These are phyloP conservation scores for Amia ocellicauda DNA, from an alignment of 2,113 vertebrate species.

Conservation along the genomic window DNA sequence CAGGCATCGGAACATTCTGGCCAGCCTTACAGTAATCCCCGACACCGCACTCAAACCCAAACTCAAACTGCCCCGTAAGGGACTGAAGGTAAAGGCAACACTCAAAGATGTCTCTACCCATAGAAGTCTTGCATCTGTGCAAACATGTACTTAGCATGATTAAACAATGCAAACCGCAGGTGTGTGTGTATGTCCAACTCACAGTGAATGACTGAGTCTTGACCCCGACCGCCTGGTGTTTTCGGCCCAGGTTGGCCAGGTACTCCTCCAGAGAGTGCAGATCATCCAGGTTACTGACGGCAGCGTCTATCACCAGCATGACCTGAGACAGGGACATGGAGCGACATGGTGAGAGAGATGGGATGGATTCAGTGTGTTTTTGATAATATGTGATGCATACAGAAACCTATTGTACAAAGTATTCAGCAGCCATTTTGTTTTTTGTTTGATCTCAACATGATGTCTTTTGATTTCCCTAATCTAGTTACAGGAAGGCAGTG, in stretches of 20 bases:
- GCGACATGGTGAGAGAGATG: background rate
- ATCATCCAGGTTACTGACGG: constrained; percentile 84
- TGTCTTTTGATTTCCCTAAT: background rate
- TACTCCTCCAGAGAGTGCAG: constrained; percentile 83
- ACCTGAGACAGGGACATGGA: constrained; percentile 62
- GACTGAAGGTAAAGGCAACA: no score
- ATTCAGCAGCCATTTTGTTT: background rate
- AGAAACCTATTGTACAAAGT: background rate
- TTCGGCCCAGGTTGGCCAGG: constrained; percentile 80
- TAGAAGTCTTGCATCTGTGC: no score
- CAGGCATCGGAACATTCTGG: background rate
- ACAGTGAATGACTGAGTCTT: constrained; percentile 85
- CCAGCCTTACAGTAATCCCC: no score
- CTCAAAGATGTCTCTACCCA: no score
- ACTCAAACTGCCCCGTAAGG: no score
- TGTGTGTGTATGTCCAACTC: constrained; percentile 30
- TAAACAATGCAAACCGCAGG: no score
- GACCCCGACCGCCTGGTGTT: constrained; percentile 85
- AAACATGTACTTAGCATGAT: no score
- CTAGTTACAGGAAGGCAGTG: background rate
- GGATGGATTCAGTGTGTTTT: no score
- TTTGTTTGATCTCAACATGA: constrained; percentile 7
- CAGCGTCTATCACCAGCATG: constrained; percentile 90
- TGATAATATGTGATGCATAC: no score
- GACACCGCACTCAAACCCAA: no score